Base-by-base conservation (phyloP, 2,113 vertebrate genomes). In the Stigmatopora nigra region DNA sequence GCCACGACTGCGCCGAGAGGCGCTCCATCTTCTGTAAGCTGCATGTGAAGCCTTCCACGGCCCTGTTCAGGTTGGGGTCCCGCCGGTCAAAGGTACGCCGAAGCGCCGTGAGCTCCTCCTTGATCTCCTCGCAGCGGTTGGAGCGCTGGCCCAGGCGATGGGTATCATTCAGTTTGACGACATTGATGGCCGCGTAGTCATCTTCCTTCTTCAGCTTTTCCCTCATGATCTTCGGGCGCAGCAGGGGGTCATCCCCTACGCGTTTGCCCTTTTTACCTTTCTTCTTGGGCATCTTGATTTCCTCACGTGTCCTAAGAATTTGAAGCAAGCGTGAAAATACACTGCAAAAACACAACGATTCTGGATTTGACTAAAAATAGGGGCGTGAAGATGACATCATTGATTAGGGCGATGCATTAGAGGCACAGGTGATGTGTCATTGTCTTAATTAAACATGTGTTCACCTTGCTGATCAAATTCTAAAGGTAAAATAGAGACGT, bases 191-290 rank as follows among this genome's bases (percentile, higher is more conserved):
- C 11, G 38, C 15, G 19, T 61, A 15, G 19, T 38, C 59, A 0
- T 45, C 11, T 12, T 61, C 59, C 59, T 61, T 61, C 41, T 61
- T 61, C 59, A 61, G 59, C 59, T 61, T 61, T 12, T 61, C 59
- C 19, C 59, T 19, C 59, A 61, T 14, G 59, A 61, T 46, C n/a
- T 61, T 38, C 4, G 59, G 59, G 6, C 59, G 38, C n/a, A 61
- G 59, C 11, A 6, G 20, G 19, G 59, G 59, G 59, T 61, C 59
- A 8, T 61, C 59, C 41, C n/a, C 41, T 61, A 19, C 6, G 4
- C 59, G 38, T 45, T 61, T 61, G 59, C 59, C 38, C 59, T 61
- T 61, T 38, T 61, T 61, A 22, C 59, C 59, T 17, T 46, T 61
- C 19, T 46, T 61, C 15, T 20, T 45, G 6, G 59, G 59, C 59